Percentiles rank a stretch among this genome's conserved stretches.
phyloP scores from a whole-genome alignment of 2,797 vertebrate species.

The Phrynocephalus forsythii region DNA sequence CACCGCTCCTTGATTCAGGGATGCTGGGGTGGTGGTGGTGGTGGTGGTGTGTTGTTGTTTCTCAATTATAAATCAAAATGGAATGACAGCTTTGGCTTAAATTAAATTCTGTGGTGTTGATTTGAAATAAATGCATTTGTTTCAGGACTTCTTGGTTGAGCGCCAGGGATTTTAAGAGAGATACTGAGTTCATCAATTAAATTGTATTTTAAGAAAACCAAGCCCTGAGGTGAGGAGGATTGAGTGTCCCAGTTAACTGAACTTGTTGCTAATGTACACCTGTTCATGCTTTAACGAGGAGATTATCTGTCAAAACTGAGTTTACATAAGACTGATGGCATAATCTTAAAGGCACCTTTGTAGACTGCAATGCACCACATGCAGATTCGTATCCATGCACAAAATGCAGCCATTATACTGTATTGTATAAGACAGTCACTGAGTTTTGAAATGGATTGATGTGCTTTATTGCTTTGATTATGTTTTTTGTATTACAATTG shows the following conservation, averaged over 20 bases:
- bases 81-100: constrained; percentile 7
- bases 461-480: too few species aligned
- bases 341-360: background rate
- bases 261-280: constrained; percentile 1
- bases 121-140: background rate
- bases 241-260: background rate
- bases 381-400: too few species aligned
- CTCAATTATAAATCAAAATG: constrained; percentile 1
- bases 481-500: too few species aligned
- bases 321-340: background rate
- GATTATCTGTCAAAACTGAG: background rate
- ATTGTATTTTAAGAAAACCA: constrained; percentile 1
- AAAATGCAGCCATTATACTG: too few species aligned
- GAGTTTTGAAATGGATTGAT: too few species aligned
- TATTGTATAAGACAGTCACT: too few species aligned
- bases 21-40: background rate
- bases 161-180: background rate
- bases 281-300: background rate
- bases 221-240: background rate
- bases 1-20: background rate
- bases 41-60: background rate
- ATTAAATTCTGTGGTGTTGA: background rate
- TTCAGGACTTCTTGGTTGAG: background rate
- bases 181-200: background rate
- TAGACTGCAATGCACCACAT: background rate